phyloP scores from a whole-genome alignment of 1,140 invertebrate species.

The Bombus sibiricus region DNA sequence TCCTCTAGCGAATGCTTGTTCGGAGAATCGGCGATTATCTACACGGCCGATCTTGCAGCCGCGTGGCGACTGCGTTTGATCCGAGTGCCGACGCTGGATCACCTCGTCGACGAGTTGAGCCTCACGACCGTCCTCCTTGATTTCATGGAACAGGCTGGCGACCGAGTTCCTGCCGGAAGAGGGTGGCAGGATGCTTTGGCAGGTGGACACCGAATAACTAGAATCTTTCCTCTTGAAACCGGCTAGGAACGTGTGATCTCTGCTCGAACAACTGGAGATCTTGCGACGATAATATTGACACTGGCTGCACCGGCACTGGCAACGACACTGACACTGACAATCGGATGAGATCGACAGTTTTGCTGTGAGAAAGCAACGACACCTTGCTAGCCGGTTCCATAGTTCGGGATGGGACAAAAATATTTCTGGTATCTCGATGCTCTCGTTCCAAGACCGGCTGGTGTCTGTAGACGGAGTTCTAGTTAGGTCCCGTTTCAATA shows the following conservation, averaged over 20 bases:
- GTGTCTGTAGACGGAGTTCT: slow-evolving; percentile 52
- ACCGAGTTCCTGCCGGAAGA: slow-evolving; percentile 67
- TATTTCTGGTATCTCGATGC: slow-evolving; percentile 52
- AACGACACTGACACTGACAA: slow-evolving; percentile 49
- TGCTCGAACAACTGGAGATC: slow-evolving; percentile 55
- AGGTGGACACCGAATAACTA: slow-evolving; percentile 71
- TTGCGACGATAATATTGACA: slow-evolving; percentile 56
- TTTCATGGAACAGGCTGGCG: slow-evolving; percentile 54
- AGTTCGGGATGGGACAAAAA: slow-evolving; percentile 63
- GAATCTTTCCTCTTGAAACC: slow-evolving; percentile 68
- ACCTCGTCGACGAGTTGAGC: slow-evolving; percentile 14
- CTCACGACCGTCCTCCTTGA: slow-evolving; percentile 39
- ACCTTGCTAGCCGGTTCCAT: slow-evolving; percentile 46
- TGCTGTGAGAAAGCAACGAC: slow-evolving; percentile 17
- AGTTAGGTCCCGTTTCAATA: slow-evolving; percentile 36
- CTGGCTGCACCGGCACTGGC: slow-evolving; percentile 59
- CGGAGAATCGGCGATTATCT: slow-evolving; percentile 67
- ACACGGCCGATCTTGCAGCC: slow-evolving; percentile 41
- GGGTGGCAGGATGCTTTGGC: slow-evolving; percentile 68
- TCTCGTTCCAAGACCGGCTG: slow-evolving; percentile 62
- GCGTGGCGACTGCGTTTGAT: slow-evolving; percentile 60
- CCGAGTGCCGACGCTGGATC: slow-evolving; percentile 65
- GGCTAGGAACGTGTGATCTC: slow-evolving; percentile 54
- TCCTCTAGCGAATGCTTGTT: slow-evolving; percentile 55
- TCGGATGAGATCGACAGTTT: slow-evolving; percentile 16